Evolutionary conservation across 2,888 invertebrate genomes (phyloP).

Genomic region (Chrysolina americana): DNA sequence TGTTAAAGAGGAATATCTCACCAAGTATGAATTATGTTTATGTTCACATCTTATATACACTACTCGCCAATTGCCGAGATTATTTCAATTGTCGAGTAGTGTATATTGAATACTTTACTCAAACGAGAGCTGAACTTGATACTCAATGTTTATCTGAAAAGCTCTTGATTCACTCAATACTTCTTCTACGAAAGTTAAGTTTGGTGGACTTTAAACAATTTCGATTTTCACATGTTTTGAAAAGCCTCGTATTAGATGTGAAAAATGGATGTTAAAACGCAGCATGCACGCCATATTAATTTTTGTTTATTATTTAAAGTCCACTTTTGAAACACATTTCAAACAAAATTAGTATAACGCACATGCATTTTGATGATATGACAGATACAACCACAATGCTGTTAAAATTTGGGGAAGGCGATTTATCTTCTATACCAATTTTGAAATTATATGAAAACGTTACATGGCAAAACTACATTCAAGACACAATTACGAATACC

Average conservation of each 20-base stretch:
- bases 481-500: background rate
- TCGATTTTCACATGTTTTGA: conserved; percentile 47
- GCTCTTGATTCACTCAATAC: conserved; percentile 30
- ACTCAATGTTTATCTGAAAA: conserved; percentile 15
- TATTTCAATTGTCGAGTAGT: too few species aligned
- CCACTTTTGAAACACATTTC: conserved; percentile 63
- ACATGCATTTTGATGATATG: conserved; percentile 42
- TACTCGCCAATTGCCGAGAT: too few species aligned
- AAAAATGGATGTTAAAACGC: conserved; percentile 37
- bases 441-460: background rate
- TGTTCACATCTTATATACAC: too few species aligned
- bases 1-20: background rate
- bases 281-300: conserved; percentile 59
- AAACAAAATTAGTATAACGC: conserved; percentile 50
- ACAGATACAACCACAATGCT: background rate
- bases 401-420: background rate
- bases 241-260: conserved; percentile 28
- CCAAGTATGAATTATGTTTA: too few species aligned
- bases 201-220: conserved; percentile 71
- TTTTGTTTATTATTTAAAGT: conserved; percentile 68
- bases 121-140: too few species aligned
- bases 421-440: background rate
- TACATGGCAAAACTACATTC: background rate
- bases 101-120: too few species aligned
- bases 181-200: conserved; percentile 11